phyloP scores from a whole-genome alignment of 2,113 vertebrate genomes.

The Micronisus gabar region DNA sequence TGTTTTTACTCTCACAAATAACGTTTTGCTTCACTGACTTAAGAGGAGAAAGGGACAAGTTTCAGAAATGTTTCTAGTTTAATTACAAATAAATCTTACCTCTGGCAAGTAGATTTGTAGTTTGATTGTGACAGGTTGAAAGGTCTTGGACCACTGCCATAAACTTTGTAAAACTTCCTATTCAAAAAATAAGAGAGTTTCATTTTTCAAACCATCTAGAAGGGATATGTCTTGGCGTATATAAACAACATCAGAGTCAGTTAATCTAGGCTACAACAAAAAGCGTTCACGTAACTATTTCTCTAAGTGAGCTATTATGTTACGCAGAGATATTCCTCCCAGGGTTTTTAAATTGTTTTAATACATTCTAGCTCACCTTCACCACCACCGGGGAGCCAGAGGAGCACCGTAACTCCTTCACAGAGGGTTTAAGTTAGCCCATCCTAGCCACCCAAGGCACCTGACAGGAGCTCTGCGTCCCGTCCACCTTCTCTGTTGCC shows the following conservation, averaged over 20 bases:
- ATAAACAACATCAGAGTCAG: background rate
- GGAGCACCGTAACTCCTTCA: fast-evolving
- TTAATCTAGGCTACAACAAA: fast-evolving
- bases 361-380: fast-evolving
- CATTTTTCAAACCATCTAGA: background rate
- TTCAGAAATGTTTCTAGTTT: background rate
- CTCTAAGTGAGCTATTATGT: fast-evolving
- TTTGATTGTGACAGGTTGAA: slow-evolving; percentile 79
- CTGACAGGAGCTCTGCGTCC: background rate
- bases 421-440: background rate
- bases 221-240: fast-evolving
- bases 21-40: fast-evolving
- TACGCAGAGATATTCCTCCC: fast-evolving
- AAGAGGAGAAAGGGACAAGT: too few relatives aligned
- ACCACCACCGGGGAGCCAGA: fast-evolving
- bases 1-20: background rate
- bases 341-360: fast-evolving
- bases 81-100: slow-evolving; percentile 57
- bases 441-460: background rate
- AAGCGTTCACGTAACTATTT: fast-evolving
- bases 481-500: background rate
- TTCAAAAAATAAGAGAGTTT: background rate
- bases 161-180: slow-evolving; percentile 86
- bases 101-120: slow-evolving; percentile 85
- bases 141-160: slow-evolving; percentile 74